A percentile compares a stretch with the other conserved stretches of the same genome.
Evolutionary conservation across 2,888 invertebrate genomes (phyloP).

Genomic region (Entomobrya proxima): DNA sequence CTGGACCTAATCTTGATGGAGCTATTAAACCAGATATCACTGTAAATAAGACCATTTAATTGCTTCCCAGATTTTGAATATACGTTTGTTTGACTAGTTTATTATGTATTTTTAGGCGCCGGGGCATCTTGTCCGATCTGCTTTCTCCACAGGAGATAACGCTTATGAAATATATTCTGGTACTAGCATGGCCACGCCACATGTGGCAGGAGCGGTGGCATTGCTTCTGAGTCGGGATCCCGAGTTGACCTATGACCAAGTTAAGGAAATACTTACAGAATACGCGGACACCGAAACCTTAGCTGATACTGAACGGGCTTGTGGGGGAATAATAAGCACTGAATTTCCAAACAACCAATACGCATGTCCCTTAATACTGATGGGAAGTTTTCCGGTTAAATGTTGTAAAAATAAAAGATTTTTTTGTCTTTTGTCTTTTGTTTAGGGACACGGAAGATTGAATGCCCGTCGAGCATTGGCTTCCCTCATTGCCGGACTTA

Average conservation of each 20-base stretch:
- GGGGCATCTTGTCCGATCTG: background rate
- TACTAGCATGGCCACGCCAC: background rate
- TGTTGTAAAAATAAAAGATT: no score
- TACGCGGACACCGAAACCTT: background rate
- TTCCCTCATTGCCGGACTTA: no score
- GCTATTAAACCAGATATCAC: background rate
- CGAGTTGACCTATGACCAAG: background rate
- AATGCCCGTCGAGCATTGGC: no score
- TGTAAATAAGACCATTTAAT: no score
- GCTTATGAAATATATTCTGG: background rate
- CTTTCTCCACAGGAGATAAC: background rate
- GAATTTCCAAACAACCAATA: conserved; percentile 2
- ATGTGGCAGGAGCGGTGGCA: background rate
- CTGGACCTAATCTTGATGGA: background rate
- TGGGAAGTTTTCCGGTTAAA: no score
- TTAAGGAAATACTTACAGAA: background rate
- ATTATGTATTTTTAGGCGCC: background rate
- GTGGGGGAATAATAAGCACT: background rate
- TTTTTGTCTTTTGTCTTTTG: background rate
- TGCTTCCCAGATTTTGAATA: no score
- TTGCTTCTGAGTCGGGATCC: background rate
- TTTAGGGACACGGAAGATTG: background rate
- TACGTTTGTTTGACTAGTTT: no score
- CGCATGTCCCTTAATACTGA: no score
- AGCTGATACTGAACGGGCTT: background rate